Evolutionary conservation across 2,888 invertebrate species (phyloP).

Genomic region (Zelleria hepariella): DNA sequence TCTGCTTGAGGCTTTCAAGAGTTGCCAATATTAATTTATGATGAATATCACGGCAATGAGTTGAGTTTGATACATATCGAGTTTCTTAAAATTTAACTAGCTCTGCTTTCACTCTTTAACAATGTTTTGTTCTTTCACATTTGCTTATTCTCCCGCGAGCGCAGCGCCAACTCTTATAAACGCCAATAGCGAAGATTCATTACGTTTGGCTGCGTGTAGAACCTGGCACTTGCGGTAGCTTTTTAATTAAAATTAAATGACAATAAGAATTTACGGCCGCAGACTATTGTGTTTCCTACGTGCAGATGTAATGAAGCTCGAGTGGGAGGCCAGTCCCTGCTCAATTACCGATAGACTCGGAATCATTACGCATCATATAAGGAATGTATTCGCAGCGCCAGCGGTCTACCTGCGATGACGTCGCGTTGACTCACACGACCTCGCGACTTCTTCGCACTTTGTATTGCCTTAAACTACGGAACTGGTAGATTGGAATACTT

Average conservation of each 20-base stretch:
- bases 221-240: background rate
- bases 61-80: too few relatives aligned
- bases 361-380: conserved; percentile 24
- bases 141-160: background rate
- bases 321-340: background rate
- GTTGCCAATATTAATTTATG: too few relatives aligned
- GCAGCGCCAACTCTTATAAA: background rate
- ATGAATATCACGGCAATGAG: too few relatives aligned
- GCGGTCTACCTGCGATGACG: background rate
- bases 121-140: background rate
- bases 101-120: background rate
- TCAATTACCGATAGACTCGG: background rate
- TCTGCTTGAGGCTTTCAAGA: too few relatives aligned
- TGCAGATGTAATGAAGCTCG: background rate
- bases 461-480: background rate
- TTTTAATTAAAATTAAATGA: conserved; percentile 3
- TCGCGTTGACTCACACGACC: conserved; percentile 1
- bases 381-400: conserved; percentile 26
- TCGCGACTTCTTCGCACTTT: background rate
- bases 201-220: background rate
- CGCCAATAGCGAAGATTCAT: background rate
- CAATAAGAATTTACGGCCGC: background rate
- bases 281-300: background rate
- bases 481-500: background rate
- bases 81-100: too few relatives aligned